These are phyloP conservation scores for Parus major DNA, from an alignment of 2,113 vertebrate genomes.

Conservation along the genomic window DNA sequence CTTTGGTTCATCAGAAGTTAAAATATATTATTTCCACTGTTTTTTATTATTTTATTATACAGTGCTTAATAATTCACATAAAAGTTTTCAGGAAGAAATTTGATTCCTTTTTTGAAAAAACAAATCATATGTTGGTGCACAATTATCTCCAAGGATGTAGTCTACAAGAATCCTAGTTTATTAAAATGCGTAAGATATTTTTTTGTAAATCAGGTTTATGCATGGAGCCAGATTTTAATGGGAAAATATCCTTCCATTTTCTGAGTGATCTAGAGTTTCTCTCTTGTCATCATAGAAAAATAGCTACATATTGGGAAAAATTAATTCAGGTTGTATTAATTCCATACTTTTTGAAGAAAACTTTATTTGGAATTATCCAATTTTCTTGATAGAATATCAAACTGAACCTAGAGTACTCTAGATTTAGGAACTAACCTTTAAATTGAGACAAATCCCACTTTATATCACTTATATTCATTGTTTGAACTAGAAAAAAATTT, in stretches of 20 bases:
- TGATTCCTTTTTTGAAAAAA: not conserved
- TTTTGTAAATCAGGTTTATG: not conserved
- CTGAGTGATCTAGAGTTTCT: not conserved
- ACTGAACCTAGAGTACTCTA: not conserved
- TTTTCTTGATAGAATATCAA: not conserved
- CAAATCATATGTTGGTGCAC: accelerated
- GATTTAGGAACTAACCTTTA: not conserved
- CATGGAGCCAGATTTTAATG: not conserved
- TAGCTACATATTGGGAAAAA: not conserved
- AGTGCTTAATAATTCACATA: not conserved
- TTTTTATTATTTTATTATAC: not conserved
- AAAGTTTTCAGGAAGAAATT: not conserved
- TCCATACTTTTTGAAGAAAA: not conserved
- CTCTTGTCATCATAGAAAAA: not conserved
- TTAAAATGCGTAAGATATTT: not conserved
- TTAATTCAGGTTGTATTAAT: not conserved
- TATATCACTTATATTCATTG: not conserved
- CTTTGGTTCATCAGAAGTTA: not conserved
- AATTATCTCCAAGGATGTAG: not conserved
- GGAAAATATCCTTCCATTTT: not conserved
- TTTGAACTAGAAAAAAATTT: not conserved
- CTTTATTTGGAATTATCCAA: not conserved
- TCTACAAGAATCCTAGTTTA: not conserved
- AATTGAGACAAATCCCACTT: not conserved
- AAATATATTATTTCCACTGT: not conserved